Conservation (phyloP, 1,140 invertebrate genomes). For the Magallana ariakensis region DNA sequence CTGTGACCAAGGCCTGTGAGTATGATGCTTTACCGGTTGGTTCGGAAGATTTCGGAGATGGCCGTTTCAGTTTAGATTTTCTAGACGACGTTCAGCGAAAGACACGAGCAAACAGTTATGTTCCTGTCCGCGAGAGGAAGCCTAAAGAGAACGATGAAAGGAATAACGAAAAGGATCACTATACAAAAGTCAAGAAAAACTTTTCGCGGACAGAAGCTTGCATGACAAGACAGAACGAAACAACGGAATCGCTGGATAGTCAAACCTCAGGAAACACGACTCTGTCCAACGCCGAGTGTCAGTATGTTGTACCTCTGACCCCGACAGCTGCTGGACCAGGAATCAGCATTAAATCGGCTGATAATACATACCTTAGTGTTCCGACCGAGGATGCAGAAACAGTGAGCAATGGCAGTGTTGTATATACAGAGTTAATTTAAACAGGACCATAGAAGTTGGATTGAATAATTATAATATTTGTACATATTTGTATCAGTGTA, state of each 20-base stretch:
- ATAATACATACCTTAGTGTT: background rate
- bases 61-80: background rate
- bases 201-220: background rate
- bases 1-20: background rate
- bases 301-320: background rate
- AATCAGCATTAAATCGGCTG: background rate
- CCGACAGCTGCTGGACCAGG: background rate
- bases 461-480: too few relatives aligned
- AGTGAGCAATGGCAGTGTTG: too few relatives aligned
- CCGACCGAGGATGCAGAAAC: background rate
- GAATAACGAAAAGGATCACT: background rate
- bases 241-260: background rate
- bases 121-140: background rate
- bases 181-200: background rate
- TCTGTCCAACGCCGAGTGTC: background rate
- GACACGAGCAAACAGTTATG: background rate
- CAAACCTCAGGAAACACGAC: background rate
- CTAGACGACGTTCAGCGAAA: background rate
- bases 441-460: too few relatives aligned
- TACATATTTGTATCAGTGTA: too few relatives aligned
- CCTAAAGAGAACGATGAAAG: conserved; percentile 10
- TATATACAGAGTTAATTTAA: too few relatives aligned
- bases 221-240: background rate
- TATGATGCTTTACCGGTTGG: background rate
- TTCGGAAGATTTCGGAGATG: background rate